phyloP scores from a whole-genome alignment of 35 echinoderm and acorn worm genomes.

The Strongylocentrotus purpuratus region DNA sequence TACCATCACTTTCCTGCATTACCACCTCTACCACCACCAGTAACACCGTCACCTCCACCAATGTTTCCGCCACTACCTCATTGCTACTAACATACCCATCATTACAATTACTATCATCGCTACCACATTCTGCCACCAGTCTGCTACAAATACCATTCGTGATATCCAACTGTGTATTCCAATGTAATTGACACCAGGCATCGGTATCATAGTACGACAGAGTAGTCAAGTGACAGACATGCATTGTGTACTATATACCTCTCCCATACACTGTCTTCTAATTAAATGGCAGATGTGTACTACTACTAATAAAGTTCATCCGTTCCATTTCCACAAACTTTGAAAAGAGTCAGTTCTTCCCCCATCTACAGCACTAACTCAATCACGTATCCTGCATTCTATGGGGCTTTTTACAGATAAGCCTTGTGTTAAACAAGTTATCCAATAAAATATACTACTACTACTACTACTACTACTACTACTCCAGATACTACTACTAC shows the following conservation, averaged over 20 bases:
- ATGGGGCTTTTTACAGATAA: not conserved
- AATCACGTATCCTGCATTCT: not conserved
- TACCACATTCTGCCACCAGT: not conserved
- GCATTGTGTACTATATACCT: not conserved
- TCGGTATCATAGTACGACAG: not conserved
- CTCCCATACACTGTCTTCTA: not conserved
- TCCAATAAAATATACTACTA: not conserved
- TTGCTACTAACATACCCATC: not conserved
- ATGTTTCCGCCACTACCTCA: not conserved
- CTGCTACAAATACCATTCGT: not conserved
- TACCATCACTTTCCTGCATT: not conserved
- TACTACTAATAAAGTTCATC: not conserved
- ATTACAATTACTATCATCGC: not conserved
- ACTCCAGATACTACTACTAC: not conserved
- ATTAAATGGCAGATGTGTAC: too few species aligned
- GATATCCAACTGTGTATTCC: not conserved
- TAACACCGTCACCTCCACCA: not conserved
- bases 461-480: not conserved
- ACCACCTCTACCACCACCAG: not conserved
- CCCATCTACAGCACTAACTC: not conserved
- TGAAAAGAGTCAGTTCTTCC: not conserved
- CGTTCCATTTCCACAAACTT: not conserved
- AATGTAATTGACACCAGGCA: constrained; percentile 10
- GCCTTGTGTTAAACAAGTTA: not conserved
- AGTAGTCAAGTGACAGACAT: not conserved